These are phyloP conservation scores for Arctia plantaginis DNA, from an alignment of 2,888 invertebrate species.

Conservation along the genomic window DNA sequence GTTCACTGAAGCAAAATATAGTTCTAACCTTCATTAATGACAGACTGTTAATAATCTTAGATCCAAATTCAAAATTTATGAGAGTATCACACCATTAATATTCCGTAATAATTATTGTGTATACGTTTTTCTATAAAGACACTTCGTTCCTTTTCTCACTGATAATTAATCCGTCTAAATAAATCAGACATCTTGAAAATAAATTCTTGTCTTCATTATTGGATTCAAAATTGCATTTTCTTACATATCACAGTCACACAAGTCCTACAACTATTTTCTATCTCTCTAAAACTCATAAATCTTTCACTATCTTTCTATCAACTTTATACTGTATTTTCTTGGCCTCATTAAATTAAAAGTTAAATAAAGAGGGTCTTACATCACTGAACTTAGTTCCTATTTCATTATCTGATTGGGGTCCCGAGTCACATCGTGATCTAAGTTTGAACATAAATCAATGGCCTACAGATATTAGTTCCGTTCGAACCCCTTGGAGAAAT, in stretches of 20 bases:
- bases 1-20: too few relatives aligned
- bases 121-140: too few relatives aligned
- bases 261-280: neutral
- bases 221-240: too few relatives aligned
- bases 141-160: too few relatives aligned
- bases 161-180: too few relatives aligned
- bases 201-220: too few relatives aligned
- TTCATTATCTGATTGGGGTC: constrained; percentile 34
- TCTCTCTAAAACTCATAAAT: neutral
- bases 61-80: too few relatives aligned
- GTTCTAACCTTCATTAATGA: too few relatives aligned
- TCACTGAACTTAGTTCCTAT: constrained; percentile 21
- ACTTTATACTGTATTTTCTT: constrained; percentile 11
- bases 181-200: too few relatives aligned
- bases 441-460: constrained; percentile 46
- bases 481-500: constrained; percentile 11
- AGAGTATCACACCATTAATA: too few relatives aligned
- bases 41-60: too few relatives aligned
- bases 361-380: constrained; percentile 24
- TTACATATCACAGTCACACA: neutral
- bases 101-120: too few relatives aligned
- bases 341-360: constrained; percentile 27
- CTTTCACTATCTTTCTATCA: neutral
- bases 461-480: constrained; percentile 31
- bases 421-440: constrained; percentile 19